A percentile compares a stretch with the other conserved stretches of the same genome.
These are phyloP conservation scores for Drosophila gunungcola DNA, from an alignment of 1,140 invertebrate genomes.

Conservation along the genomic window DNA sequence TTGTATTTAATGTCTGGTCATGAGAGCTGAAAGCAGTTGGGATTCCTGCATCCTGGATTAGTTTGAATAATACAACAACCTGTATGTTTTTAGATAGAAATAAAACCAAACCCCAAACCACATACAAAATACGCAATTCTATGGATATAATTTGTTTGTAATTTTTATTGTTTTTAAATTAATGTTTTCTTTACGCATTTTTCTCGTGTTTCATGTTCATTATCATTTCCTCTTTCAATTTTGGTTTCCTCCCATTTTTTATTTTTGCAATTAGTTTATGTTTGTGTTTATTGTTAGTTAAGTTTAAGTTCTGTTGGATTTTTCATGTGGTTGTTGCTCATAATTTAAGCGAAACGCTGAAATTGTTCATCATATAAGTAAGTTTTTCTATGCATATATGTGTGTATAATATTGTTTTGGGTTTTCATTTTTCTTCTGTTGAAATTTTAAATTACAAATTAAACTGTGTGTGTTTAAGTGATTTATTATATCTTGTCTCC, in stretches of 20 bases:
- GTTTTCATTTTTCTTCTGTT: conserved; percentile 21
- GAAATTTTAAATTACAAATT: conserved; percentile 38
- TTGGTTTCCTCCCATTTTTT: conserved; percentile 29
- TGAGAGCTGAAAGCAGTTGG: no score
- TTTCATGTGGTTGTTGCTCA: conserved; percentile 20
- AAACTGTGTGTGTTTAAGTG: conserved; percentile 39
- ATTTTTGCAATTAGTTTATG: conserved; percentile 63
- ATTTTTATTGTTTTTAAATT: conserved; percentile 80
- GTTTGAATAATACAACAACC: no score
- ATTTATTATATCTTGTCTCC: conserved; percentile 16
- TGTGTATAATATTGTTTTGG: conserved; percentile 17
- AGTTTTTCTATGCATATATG: conserved; percentile 35
- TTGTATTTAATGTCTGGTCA: no score
- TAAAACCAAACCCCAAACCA: background rate
- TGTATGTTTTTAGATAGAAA: no score
- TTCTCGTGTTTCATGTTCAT: conserved; percentile 43
- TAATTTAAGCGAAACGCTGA: conserved; percentile 73
- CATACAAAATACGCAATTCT: background rate
- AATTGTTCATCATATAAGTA: conserved; percentile 57
- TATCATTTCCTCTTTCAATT: conserved; percentile 27
- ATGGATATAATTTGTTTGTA: conserved; percentile 67
- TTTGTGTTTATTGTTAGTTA: conserved; percentile 41
- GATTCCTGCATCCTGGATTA: no score
- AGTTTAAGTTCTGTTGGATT: conserved; percentile 45
- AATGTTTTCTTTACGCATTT: conserved; percentile 62